These are phyloP conservation scores for Drosophila obscura DNA, from an alignment of 1,140 invertebrate species.

Conservation along the genomic window DNA sequence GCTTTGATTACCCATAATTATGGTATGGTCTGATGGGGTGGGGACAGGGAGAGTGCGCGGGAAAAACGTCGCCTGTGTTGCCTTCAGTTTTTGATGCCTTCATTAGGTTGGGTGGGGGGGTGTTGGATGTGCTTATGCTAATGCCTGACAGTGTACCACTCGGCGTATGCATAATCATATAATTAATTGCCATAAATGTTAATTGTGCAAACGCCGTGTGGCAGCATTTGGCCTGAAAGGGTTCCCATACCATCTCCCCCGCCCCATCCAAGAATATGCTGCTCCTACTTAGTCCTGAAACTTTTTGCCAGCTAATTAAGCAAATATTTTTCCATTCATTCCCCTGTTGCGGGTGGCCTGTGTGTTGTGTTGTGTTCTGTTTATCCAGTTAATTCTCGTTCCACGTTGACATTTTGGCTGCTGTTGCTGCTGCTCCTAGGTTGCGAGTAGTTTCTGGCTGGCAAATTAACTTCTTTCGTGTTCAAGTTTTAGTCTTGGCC, in stretches of 20 bases:
- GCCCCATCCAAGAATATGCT: conserved; percentile 5
- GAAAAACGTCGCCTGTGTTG: conserved; percentile 33
- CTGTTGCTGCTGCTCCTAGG: conserved; percentile 7
- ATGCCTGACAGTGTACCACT: conserved; percentile 43
- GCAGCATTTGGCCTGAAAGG: conserved; percentile 22
- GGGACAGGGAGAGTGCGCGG: background rate
- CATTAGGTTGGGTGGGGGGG: conserved; percentile 27
- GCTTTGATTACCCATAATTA: conserved; percentile 75
- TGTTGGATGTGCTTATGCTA: conserved; percentile 19
- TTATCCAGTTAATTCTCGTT: conserved; percentile 23
- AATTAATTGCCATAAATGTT: conserved; percentile 81
- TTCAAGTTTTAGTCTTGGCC: conserved; percentile 19
- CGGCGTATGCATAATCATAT: conserved; percentile 64
- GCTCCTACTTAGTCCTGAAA: conserved; percentile 52
- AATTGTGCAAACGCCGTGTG: conserved; percentile 79
- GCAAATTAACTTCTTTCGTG: conserved; percentile 36
- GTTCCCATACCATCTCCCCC: conserved; percentile 5
- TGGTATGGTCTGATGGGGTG: conserved; percentile 29
- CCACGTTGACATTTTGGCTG: conserved; percentile 55
- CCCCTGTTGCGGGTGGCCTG: background rate
- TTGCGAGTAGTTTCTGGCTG: conserved; percentile 32
- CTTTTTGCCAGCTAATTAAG: conserved; percentile 81
- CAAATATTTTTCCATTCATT: conserved; percentile 51
- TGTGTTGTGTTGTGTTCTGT: conserved; percentile 33
- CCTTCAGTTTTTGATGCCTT: conserved; percentile 44